Evolutionary conservation across 2,797 vertebrate genomes (phyloP).

Genomic region (Clarias pachynema): DNA sequence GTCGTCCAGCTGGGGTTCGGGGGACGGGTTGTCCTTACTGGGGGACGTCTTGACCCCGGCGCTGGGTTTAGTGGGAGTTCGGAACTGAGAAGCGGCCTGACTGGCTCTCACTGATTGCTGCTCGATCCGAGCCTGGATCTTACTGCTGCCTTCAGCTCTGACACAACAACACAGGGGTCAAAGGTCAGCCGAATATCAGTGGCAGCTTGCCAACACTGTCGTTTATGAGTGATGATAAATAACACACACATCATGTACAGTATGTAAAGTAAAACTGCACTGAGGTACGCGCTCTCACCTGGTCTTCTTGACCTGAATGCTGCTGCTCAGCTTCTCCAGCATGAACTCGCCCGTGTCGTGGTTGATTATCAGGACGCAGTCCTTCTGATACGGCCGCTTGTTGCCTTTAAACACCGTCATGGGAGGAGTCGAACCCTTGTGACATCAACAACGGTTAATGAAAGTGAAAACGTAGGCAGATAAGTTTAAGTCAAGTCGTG

Average conservation of each 20-base stretch:
- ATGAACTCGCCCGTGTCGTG: conserved; percentile 98
- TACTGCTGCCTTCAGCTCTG: conserved; percentile 98
- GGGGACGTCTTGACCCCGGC: conserved; percentile 89
- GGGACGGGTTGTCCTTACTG: conserved; percentile 93
- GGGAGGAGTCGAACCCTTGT: conserved; percentile 93
- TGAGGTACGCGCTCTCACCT: conserved; percentile 74
- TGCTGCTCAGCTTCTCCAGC: conserved; percentile 97
- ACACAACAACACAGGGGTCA: conserved; percentile 6
- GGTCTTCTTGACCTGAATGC: conserved; percentile 99
- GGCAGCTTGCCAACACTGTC: too few relatives aligned
- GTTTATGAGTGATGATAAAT: neutral
- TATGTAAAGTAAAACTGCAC: neutral
- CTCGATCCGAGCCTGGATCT: conserved; percentile 94
- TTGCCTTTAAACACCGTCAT: conserved; percentile 99
- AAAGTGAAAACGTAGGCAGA: neutral
- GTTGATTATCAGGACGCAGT: conserved; percentile 98
- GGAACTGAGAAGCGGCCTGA: conserved; percentile 84
- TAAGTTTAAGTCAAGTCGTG: neutral
- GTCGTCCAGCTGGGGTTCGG: conserved; percentile 96
- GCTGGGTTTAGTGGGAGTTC: conserved; percentile 88
- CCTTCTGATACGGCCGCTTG: conserved; percentile 96
- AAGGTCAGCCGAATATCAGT: neutral
- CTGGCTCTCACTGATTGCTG: conserved; percentile 87
- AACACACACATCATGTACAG: neutral
- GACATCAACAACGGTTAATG: neutral